Evolutionary conservation across 2,797 vertebrate species (phyloP).

Genomic region (Corythornis leucogaster): DNA sequence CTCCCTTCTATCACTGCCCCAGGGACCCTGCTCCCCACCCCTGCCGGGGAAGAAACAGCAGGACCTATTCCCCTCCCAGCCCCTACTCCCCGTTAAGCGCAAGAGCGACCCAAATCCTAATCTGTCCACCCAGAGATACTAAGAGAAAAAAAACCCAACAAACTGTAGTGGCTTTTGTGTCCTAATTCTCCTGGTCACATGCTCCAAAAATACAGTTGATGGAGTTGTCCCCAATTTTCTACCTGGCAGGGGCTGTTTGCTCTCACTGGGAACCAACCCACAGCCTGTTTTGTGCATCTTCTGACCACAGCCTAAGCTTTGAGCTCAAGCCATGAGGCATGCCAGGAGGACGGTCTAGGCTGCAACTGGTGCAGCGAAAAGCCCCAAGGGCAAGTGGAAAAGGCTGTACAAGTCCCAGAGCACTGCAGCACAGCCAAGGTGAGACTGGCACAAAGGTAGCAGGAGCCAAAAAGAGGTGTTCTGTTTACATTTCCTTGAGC

Average conservation of each 20-base stretch:
- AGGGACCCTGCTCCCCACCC: not conserved
- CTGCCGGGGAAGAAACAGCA: not conserved
- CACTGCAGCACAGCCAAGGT: not conserved
- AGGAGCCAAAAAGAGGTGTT: not conserved
- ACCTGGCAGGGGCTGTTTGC: not conserved
- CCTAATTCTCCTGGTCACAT: not conserved
- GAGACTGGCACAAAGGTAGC: not conserved
- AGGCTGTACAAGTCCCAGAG: fast-evolving
- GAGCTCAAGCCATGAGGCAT: not conserved
- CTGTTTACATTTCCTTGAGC: not conserved
- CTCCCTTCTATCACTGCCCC: not conserved
- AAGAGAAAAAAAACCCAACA: not conserved
- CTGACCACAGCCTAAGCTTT: not conserved
- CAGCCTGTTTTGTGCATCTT: not conserved
- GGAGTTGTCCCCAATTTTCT: not conserved
- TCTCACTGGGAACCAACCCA: not conserved
- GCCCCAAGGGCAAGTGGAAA: not conserved
- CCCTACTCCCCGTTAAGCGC: not conserved
- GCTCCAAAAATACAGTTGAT: not conserved
- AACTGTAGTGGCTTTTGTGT: not conserved
- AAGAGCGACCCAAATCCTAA: not conserved
- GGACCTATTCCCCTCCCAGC: not conserved
- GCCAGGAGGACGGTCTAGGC: too few relatives aligned
- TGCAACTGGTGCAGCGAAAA: not conserved
- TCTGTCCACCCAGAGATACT: not conserved